Base-by-base conservation (phyloP, 1,140 invertebrate genomes). In the Lineus longissimus region DNA sequence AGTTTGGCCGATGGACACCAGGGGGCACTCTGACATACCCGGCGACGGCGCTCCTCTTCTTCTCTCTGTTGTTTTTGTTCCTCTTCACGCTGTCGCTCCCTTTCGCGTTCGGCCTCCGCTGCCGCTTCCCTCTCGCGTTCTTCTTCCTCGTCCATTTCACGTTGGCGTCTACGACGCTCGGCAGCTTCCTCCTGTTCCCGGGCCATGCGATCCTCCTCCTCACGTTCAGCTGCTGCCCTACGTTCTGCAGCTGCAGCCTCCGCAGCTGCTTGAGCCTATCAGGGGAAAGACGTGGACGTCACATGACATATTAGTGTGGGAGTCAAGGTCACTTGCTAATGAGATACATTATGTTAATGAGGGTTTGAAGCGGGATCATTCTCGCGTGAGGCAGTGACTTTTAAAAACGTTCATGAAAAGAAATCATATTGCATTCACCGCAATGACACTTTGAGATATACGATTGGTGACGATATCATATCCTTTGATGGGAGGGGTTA, bases 91-190 rank as follows among this genome's bases (percentile, higher is more conserved):
- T 30, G 6, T 23, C 4, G 22, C 15, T 30, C 33, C 25, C 22
- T 23, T 40, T 40, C 4, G 41, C 59, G 59, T 55, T 58, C 36
- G 11, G 30, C 40, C 25, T 62, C 60, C 6, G 40, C 59, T n/a
- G 40, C 59, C 15, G 23, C 60, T 19, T 23, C n/a, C 4, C 27
- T 4, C 56, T 58, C 29, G 4, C 33, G 6, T n/a, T 31, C 19
- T 40, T 58, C 29, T 23, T 40, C 29, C 30, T 40, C 29, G 4
- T 40, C 29, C 19, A 22, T 6, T 22, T 58, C 56, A 27, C 19
- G n/a, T n/a, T 58, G n/a, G 22, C 33, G 29, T 30, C 56, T 30
- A 9, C 56, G 22, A 22, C 56, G 22, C 22, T 58, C 29, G 29
- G 27, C 29, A 6, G 27, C 56, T n/a, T 58, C 29, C 30, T 31